Percentiles rank a stretch among this genome's conserved stretches.
These are phyloP conservation scores for Hirundichthys speculiger DNA, from an alignment of 2,113 vertebrate genomes.

Conservation along the genomic window DNA sequence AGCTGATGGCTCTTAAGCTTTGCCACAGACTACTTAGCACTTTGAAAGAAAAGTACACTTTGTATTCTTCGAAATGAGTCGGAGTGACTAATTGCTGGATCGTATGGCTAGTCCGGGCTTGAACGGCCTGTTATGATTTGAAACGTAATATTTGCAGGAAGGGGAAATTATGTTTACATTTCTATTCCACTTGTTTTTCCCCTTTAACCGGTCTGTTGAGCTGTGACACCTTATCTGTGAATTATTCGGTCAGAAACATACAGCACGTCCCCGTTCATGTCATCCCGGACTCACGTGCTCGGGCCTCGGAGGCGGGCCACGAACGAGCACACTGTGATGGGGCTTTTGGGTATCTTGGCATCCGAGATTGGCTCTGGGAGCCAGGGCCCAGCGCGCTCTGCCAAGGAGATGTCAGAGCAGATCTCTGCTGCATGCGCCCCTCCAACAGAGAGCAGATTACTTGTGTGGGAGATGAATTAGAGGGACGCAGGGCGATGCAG, in stretches of 20 bases:
- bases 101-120: conserved; percentile 24
- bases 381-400: conserved; percentile 49
- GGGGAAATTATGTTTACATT: conserved; percentile 28
- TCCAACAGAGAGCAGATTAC: conserved; percentile 68
- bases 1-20: conserved; percentile 62
- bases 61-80: conserved; percentile 39
- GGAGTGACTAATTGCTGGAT: conserved; percentile 54
- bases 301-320: conserved; percentile 21
- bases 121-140: conserved; percentile 31
- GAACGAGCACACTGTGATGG: conserved; percentile 27
- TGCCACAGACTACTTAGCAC: conserved; percentile 58
- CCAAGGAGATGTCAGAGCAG: conserved; percentile 69
- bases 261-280: conserved; percentile 34
- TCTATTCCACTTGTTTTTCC: conserved; percentile 4
- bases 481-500: conserved; percentile 47
- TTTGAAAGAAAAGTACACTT: conserved; percentile 49
- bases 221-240: conserved; percentile 23
- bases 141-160: conserved; percentile 44
- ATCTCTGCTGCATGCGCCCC: conserved; percentile 48
- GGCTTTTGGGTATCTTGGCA: conserved; percentile 50
- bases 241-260: background rate
- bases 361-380: conserved; percentile 49
- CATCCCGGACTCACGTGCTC: conserved; percentile 28
- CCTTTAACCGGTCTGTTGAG: conserved; percentile 4
- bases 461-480: conserved; percentile 51